These are phyloP conservation scores for Chironomus tepperi DNA, from an alignment of 1,140 invertebrate species.

Conservation along the genomic window DNA sequence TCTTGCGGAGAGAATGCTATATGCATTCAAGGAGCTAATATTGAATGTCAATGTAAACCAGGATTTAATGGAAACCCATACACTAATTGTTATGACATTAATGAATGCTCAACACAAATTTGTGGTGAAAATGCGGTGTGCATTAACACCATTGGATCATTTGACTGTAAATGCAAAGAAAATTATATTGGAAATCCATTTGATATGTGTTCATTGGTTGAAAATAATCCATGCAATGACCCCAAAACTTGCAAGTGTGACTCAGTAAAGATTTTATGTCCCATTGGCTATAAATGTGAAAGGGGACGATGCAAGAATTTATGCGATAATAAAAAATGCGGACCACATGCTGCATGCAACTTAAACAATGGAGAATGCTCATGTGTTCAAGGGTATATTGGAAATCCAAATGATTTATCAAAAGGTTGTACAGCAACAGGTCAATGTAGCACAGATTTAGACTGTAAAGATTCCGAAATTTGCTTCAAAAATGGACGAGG, in stretches of 20 bases:
- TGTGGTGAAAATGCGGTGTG: slow-evolving; percentile 81
- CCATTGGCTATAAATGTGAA: slow-evolving; percentile 62
- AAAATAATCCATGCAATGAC: slow-evolving; percentile 57
- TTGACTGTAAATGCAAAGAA: slow-evolving; percentile 75
- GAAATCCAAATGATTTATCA: slow-evolving; percentile 60
- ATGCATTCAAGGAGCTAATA: slow-evolving; percentile 62
- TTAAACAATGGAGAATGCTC: slow-evolving; percentile 57
- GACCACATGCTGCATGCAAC: slow-evolving; percentile 70
- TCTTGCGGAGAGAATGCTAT: slow-evolving; percentile 69
- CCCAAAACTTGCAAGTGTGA: slow-evolving; percentile 59
- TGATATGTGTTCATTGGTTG: slow-evolving; percentile 58
- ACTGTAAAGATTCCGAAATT: slow-evolving; percentile 72
- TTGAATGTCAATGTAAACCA: slow-evolving; percentile 72
- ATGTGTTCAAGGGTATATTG: slow-evolving; percentile 68
- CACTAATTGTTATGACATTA: slow-evolving; percentile 72
- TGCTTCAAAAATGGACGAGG: slow-evolving; percentile 74
- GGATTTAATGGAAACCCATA: slow-evolving; percentile 82
- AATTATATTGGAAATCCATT: slow-evolving; percentile 80
- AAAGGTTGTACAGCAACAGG: slow-evolving; percentile 60
- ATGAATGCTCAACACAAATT: slow-evolving; percentile 72
- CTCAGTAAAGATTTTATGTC: slow-evolving; percentile 54
- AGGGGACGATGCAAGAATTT: slow-evolving; percentile 60
- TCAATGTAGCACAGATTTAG: slow-evolving; percentile 67
- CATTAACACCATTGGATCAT: slow-evolving; percentile 78
- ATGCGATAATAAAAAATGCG: slow-evolving; percentile 65